These are phyloP conservation scores for Meloidogyne hapla DNA, from an alignment of 1,140 invertebrate genomes.

Conservation along the genomic window DNA sequence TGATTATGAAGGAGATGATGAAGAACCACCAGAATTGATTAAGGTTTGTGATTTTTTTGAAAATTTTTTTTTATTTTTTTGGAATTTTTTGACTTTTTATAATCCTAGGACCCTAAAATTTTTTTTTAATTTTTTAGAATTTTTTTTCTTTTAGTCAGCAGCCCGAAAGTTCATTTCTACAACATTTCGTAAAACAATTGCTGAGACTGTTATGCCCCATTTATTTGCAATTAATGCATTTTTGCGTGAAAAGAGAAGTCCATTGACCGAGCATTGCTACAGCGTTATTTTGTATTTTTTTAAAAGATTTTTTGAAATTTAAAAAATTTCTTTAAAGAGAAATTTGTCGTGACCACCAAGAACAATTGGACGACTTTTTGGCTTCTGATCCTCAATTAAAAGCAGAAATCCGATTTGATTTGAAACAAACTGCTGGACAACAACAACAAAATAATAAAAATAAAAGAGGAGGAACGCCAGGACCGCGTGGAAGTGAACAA, in stretches of 20 bases:
- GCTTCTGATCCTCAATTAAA: constrained; percentile 37
- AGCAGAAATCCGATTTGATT: constrained; percentile 40
- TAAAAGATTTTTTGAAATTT: not conserved
- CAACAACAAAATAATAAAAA: not conserved
- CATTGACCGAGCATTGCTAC: constrained; percentile 18
- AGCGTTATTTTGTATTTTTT: constrained; percentile 17
- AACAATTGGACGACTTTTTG: constrained; percentile 42
- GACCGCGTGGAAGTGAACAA: too few species aligned
- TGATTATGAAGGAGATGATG: constrained; percentile 41
- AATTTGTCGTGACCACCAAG: constrained; percentile 33
- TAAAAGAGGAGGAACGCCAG: too few species aligned
- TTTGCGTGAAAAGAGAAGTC: constrained; percentile 28
- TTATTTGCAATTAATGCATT: constrained; percentile 34
- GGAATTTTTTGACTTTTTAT: not conserved
- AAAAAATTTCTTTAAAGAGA: constrained; percentile 29
- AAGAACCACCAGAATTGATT: constrained; percentile 45
- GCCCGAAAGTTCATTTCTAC: constrained; percentile 40
- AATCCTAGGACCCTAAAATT: too few species aligned
- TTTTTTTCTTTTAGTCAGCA: constrained; percentile 30
- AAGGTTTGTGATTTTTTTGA: constrained; percentile 28
- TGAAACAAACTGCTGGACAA: constrained; percentile 12
- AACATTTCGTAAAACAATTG: constrained; percentile 33
- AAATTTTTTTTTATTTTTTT: not conserved
- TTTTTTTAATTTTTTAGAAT: too few species aligned
- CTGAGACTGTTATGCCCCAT: constrained; percentile 35